These are phyloP conservation scores for Julus scanicus DNA, from an alignment of 2,888 invertebrate species.

Conservation along the genomic window DNA sequence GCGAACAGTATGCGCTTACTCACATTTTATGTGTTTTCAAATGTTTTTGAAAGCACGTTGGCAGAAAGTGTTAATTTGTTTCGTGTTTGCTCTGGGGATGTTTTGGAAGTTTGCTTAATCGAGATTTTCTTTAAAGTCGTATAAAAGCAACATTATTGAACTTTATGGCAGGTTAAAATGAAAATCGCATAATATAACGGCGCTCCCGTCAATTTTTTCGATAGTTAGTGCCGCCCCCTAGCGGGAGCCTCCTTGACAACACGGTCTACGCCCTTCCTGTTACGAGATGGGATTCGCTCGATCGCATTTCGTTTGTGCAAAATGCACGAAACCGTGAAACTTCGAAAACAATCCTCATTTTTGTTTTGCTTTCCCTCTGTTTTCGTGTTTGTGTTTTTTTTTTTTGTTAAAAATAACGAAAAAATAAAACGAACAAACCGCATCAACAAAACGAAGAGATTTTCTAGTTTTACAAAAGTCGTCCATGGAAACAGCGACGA, in stretches of 20 bases:
- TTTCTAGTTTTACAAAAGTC: neutral
- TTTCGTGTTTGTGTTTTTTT: too few relatives aligned
- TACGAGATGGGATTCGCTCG: neutral
- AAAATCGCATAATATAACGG: too few relatives aligned
- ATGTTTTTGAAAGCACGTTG: too few relatives aligned
- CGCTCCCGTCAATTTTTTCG: too few relatives aligned
- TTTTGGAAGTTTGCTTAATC: too few relatives aligned
- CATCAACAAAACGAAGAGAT: neutral
- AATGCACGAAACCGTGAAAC: conserved; percentile 34
- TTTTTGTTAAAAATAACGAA: neutral
- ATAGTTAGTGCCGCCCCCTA: neutral
- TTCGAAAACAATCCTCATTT: neutral
- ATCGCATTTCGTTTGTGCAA: neutral
- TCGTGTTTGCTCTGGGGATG: too few relatives aligned
- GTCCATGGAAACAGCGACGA: neutral
- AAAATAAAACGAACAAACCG: neutral
- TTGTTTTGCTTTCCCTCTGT: neutral
- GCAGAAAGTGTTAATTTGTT: too few relatives aligned
- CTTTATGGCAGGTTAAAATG: too few relatives aligned
- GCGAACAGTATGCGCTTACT: too few relatives aligned
- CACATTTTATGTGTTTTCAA: too few relatives aligned
- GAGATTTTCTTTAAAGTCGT: too few relatives aligned
- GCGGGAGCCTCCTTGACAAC: neutral
- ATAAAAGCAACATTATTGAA: too few relatives aligned
- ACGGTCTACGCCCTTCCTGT: neutral